Conservation (phyloP, 1,140 invertebrate species). For the Brachionus manjavacas region DNA sequence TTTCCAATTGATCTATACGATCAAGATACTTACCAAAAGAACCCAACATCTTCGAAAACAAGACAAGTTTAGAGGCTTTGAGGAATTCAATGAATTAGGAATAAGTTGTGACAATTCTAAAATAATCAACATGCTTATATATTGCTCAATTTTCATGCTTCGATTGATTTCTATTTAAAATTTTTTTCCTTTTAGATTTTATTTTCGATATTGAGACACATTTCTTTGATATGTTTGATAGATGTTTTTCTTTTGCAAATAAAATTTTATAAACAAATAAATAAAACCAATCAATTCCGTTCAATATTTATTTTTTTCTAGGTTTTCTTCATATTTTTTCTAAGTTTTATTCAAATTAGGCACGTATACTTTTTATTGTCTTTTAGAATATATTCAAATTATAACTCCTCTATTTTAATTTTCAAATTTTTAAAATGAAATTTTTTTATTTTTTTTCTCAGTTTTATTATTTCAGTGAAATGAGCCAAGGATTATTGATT, state of each 20-base stretch:
- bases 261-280: neutral
- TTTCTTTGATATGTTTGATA: neutral
- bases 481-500: no score
- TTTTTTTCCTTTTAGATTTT: neutral
- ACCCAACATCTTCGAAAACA: neutral
- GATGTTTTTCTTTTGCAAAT: neutral
- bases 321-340: no score
- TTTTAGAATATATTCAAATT: no score
- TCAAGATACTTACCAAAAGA: neutral
- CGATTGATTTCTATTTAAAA: neutral
- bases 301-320: neutral
- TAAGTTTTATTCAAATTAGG: neutral
- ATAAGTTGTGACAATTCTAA: neutral
- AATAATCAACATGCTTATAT: neutral
- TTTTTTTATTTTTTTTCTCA: no score
- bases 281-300: neutral
- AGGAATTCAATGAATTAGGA: neutral
- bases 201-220: constrained; percentile 8
- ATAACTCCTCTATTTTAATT: no score
- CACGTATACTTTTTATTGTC: neutral
- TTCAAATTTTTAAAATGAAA: no score
- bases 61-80: neutral
- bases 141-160: neutral
- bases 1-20: neutral
- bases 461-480: no score